Percentiles rank a stretch among this genome's conserved stretches.
Evolutionary conservation across 2,797 vertebrate genomes (phyloP).

Genomic region (Enteromius anoplus): DNA sequence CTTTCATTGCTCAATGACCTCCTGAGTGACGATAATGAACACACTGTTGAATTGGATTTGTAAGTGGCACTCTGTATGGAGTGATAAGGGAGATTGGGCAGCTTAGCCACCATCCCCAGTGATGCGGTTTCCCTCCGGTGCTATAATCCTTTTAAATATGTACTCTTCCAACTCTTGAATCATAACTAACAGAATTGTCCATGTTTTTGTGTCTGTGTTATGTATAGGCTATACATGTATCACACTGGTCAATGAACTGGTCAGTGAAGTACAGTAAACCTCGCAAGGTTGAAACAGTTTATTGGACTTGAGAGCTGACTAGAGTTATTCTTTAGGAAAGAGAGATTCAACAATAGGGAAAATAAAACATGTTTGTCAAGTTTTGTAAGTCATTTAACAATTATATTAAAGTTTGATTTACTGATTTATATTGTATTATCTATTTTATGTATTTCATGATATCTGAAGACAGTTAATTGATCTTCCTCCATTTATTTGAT

Average conservation of each 20-base stretch:
- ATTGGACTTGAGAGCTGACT: background rate
- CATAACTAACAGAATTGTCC: background rate
- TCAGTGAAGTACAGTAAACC: background rate
- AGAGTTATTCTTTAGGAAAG: background rate
- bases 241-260: background rate
- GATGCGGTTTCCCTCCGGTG: conserved; percentile 3
- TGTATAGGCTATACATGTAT: background rate
- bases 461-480: background rate
- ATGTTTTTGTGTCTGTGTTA: background rate
- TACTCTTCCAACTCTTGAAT: background rate
- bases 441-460: background rate
- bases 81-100: background rate
- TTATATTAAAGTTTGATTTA: background rate
- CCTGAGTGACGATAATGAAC: background rate
- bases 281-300: background rate
- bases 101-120: conserved; percentile 5
- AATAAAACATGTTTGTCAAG: background rate
- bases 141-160: conserved; percentile 1
- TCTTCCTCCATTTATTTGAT: background rate
- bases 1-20: conserved; percentile 1
- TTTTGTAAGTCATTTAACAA: background rate
- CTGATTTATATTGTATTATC: background rate
- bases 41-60: conserved; percentile 11
- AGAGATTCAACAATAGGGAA: background rate
- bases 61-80: conserved; percentile 3